Base-by-base conservation (phyloP, 2,888 invertebrate species). In the Phengaris alcon region DNA sequence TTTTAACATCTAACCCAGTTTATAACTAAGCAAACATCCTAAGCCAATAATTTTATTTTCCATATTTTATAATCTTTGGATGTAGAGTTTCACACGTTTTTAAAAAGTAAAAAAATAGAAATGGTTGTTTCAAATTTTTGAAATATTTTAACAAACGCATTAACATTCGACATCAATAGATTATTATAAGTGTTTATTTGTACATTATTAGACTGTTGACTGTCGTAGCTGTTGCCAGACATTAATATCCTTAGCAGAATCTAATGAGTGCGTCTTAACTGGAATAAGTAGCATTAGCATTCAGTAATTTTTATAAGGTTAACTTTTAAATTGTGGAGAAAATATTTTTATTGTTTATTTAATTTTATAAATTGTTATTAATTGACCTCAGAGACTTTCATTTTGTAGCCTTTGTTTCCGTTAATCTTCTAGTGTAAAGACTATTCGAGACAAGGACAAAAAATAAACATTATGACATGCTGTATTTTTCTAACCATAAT, bases 361-460 rank as follows among this genome's bases (percentile, higher is more conserved):
- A 35, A 35, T 35, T 35, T 35, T 2, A 35, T 35, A 35, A 3
- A 35, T 35, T 35, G 35, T 22, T 22, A 22, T 22, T 22, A 22
- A 22, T 22, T 22, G 22, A 22, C 22, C 22, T 22, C 22, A 1
- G 22, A 22, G 22, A 22, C 22, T 22, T 22, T 22, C 22, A 22
- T 22, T 64, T 35, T 44, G 64, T 35, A 64, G 64, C 64, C 64
- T 64, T 12, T 64, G 64, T 35, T 64, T 35, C 12, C 64, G 35
- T 64, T 13, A 64, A 6, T 35, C 64, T 12, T 59, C 64, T 35
- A 64, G 35, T 64, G 35, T 64, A 13, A 35, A 64, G 64, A 64
- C 35, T 64, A 35, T 64, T 64, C 64, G 64, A 64, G 64, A 64
- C 13, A 64, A 64, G 35, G 64, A 64, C 12, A 35, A 44, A 22